These are phyloP conservation scores for Pristiophorus japonicus DNA, from an alignment of 2,113 vertebrate species.

Conservation along the genomic window DNA sequence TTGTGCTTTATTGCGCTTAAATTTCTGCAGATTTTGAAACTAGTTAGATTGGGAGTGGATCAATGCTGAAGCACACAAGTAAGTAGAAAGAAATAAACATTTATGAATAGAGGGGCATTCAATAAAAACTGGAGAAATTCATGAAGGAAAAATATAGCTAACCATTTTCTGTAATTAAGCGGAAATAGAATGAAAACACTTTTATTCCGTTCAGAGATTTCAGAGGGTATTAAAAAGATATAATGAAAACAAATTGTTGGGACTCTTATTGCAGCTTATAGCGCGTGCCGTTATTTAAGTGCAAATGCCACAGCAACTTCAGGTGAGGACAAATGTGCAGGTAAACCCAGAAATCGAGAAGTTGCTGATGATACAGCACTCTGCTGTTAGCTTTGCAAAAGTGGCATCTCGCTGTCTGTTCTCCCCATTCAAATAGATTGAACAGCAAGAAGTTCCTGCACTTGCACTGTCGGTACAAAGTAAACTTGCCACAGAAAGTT, in stretches of 20 bases:
- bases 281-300: background rate
- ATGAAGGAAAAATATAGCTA: background rate
- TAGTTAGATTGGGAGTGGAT: background rate
- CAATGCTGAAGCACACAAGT: background rate
- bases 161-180: background rate
- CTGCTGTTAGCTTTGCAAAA: background rate
- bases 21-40: background rate
- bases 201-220: background rate
- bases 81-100: background rate
- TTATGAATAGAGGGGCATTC: background rate
- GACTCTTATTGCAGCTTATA: background rate
- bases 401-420: background rate
- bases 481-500: background rate
- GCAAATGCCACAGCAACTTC: background rate
- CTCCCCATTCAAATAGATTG: background rate
- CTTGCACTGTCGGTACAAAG: background rate
- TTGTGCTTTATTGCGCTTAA: background rate
- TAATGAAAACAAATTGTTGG: background rate
- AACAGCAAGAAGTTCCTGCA: background rate
- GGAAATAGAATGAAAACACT: background rate
- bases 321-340: background rate
- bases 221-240: background rate
- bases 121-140: conserved; percentile 6
- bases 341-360: background rate
- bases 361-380: background rate